Base-by-base conservation (phyloP, 2,888 invertebrate species). In the Gnatocerus cornutus region DNA sequence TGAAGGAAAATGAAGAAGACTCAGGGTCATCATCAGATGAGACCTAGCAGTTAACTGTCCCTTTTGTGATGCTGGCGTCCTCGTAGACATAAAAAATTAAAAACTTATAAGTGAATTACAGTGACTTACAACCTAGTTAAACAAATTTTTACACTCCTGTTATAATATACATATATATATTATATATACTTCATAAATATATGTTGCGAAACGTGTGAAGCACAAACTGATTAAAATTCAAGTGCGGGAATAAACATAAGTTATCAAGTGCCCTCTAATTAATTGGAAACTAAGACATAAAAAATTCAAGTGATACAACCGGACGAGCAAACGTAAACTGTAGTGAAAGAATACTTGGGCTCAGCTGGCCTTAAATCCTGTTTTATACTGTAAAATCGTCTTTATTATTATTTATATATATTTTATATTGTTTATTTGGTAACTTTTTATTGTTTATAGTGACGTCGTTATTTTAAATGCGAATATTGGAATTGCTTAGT, bases 1-100 rank as follows among this genome's bases (percentile, higher is more conserved):
- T 93, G 76, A 89, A 88, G 80, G 92, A 92, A 83, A 89, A 87
- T 68, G 90, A 90, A 77, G 91, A 91, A 77, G 90, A 90, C 75
- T 89, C 83, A 66, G 77, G 78, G 33, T 77, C 73, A 6, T 79
- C 80, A n/a, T 77, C 77, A 63, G 83, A 82, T 45, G 81, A 81
- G 52, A 79, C 79, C 77, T 82, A 81, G 79, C 79, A 78, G 71
- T 73, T 77, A 72, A 55, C 70, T 45, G 39, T 37, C 12, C 63
- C 63, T 21, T 61, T 70, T 65, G 73, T 76, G 75, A 65, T 74
- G 69, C 63, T 72, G 71, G 74, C 76, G 71, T 74, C 76, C 67
- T 71, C 71, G 64, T 75, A 76, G 75, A 77, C 73, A 50, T 68
- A 77, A 76, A 73, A 78, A 78, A 77, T 76, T 77, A 61, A 68